Evolutionary conservation across 2,797 vertebrate genomes (phyloP).

Genomic region (Petrocephalus schoutedeni): DNA sequence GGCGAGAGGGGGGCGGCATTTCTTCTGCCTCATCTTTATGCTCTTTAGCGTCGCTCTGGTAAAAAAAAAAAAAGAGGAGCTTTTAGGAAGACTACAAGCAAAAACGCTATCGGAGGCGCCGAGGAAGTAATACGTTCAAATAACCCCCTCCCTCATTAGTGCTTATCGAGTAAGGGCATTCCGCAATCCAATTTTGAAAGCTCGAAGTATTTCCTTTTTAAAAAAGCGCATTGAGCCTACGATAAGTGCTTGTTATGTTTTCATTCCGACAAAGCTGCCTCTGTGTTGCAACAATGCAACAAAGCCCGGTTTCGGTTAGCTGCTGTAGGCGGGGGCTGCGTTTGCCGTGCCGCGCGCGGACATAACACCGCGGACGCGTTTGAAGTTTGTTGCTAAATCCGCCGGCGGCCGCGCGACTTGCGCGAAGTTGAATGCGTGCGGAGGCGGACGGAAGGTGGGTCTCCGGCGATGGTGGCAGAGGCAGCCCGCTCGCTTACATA

Average conservation of each 20-base stretch:
- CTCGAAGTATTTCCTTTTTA: not conserved
- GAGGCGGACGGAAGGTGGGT: not conserved
- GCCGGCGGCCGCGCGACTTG: not conserved
- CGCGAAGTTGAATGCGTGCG: conserved; percentile 17
- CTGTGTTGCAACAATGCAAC: conserved; percentile 65
- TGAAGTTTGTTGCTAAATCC: conserved; percentile 2
- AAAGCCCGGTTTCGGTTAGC: conserved; percentile 51
- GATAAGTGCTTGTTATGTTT: conserved; percentile 27
- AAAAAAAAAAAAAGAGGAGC: conserved; percentile 58
- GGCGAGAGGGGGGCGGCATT: conserved; percentile 25
- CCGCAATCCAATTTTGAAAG: not conserved
- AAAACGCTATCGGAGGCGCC: conserved; percentile 56
- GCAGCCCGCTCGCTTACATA: conserved; percentile 13
- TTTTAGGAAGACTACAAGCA: conserved; percentile 59
- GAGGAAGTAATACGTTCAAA: conserved; percentile 63
- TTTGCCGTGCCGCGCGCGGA: conserved; percentile 41
- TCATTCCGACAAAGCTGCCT: conserved; percentile 57
- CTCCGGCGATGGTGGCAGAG: not conserved
- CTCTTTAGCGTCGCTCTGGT: conserved; percentile 58
- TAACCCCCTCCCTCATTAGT: conserved; percentile 34
- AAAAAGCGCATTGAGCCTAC: conserved; percentile 10
- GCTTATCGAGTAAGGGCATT: conserved; percentile 29
- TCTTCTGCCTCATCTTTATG: conserved; percentile 67
- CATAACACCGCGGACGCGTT: not conserved
- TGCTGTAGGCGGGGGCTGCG: conserved; percentile 17